Conservation (phyloP, 1,140 invertebrate species). For the Aphelinus atriplicis region DNA sequence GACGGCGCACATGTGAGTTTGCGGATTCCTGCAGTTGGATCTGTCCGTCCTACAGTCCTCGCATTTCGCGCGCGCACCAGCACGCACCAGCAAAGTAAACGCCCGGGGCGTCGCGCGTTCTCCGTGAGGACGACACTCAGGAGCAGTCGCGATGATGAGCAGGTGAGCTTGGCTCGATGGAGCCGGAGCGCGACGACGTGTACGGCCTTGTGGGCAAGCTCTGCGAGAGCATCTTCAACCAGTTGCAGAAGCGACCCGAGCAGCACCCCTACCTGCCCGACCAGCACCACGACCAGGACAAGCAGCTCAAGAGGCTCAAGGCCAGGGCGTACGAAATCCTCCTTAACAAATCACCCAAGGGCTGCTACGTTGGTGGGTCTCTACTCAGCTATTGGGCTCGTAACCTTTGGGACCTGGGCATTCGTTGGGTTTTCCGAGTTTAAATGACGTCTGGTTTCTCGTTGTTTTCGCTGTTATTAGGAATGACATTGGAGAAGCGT, state of each 20-base stretch:
- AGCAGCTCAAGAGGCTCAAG: constrained; percentile 48
- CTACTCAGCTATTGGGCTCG: background rate
- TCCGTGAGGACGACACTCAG: no score
- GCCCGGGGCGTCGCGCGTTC: no score
- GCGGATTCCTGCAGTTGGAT: no score
- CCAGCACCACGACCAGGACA: constrained; percentile 30
- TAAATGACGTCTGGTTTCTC: no score
- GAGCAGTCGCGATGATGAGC: background rate
- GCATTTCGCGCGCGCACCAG: no score
- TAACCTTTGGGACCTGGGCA: no score
- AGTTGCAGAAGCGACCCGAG: constrained; percentile 33
- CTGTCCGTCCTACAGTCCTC: no score
- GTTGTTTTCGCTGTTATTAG: no score
- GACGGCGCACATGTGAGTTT: no score
- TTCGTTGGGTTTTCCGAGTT: no score
- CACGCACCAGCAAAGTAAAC: no score
- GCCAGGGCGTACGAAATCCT: constrained; percentile 57
- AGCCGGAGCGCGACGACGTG: constrained; percentile 41
- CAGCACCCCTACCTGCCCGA: constrained; percentile 37
- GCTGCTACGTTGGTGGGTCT: background rate
- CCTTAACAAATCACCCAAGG: constrained; percentile 50
- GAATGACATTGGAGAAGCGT: no score
- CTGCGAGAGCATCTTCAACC: constrained; percentile 44
- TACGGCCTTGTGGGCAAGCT: constrained; percentile 53
- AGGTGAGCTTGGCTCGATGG: constrained; percentile 8